Base-by-base conservation (phyloP, 2,113 vertebrate genomes). In the Nothoprocta pentlandii region DNA sequence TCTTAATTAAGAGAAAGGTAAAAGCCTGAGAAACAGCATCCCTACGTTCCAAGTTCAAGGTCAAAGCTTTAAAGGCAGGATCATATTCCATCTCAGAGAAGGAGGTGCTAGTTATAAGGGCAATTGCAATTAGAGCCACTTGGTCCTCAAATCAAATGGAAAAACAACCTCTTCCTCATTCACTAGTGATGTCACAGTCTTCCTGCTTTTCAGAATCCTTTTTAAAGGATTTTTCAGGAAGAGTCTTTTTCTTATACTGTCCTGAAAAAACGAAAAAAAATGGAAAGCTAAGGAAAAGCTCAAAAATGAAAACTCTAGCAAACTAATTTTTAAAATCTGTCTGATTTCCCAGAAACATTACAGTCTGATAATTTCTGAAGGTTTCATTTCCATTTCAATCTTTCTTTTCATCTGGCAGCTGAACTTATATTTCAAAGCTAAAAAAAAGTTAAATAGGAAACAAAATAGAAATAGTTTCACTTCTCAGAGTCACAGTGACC, bases 351-450 rank as follows among this genome's bases (percentile, higher is more conserved):
- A 66, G 92, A 78, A 95, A 86, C 34, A 56, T 92, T 86, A 93
- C 61, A 14, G 51, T 86, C 92, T 90, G 80, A 88, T 84, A 68
- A 86, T 96, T 96, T 95, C 82, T 76, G 85, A 85, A 80, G 79
- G 87, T 93, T 96, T 94, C 69, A 93, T 94, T 95, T 95, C 87
- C 80, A 94, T 93, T 93, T 94, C 89, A 96, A 86, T 95, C 90
- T 94, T 75, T 32, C 32, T 80, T 92, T 94, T 59, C 19, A 83
- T 92, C 73, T 80, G 80, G 83, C 86, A 64, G 86, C 86, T 93
- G 94, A 95, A 93, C 89, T 84, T 81, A 17, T 12, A 63, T 95
- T 92, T 95, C 91, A 92, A 95, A 96, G 92, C 56, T 49, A 59
- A 79, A 85, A 87, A 75, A 49, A 49, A 49, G 49, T 49, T 34